Conservation (phyloP, 2,797 vertebrate species). For the Alcedo atthis region DNA sequence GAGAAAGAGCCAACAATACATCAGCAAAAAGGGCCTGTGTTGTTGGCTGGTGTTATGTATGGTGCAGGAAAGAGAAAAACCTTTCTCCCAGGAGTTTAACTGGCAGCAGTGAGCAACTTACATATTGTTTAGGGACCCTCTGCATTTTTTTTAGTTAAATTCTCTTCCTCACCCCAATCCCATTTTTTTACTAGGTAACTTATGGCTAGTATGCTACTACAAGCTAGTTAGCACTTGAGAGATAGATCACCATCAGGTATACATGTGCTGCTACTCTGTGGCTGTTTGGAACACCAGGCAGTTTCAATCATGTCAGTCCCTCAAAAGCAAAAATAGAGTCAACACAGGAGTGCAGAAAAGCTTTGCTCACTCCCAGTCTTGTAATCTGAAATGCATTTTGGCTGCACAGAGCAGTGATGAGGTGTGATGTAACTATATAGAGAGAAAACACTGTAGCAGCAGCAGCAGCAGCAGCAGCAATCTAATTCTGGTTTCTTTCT, state of each 20-base stretch:
- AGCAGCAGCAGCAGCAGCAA: not conserved
- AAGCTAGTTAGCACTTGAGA: not conserved
- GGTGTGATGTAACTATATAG: not conserved
- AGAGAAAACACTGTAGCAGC: not conserved
- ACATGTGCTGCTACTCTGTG: not conserved
- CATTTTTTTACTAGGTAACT: not conserved
- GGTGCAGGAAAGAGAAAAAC: not conserved
- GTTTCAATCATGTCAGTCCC: not conserved
- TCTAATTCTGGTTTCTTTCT: not conserved
- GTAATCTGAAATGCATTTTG: not conserved
- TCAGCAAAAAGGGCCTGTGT: not conserved
- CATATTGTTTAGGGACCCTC: not conserved
- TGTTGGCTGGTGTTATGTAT: not conserved
- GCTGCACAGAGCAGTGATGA: not conserved
- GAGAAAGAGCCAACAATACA: not conserved
- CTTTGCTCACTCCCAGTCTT: not conserved
- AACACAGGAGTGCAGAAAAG: not conserved
- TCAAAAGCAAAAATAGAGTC: not conserved
- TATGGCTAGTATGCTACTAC: not conserved
- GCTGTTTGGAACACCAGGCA: not conserved
- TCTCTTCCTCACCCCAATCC: not conserved
- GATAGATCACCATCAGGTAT: not conserved
- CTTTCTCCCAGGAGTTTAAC: not conserved
- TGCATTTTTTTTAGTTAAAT: not conserved
- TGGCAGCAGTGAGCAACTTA: not conserved